Conservation (phyloP, 1,140 invertebrate genomes). For the Drosophila kanapiae region DNA sequence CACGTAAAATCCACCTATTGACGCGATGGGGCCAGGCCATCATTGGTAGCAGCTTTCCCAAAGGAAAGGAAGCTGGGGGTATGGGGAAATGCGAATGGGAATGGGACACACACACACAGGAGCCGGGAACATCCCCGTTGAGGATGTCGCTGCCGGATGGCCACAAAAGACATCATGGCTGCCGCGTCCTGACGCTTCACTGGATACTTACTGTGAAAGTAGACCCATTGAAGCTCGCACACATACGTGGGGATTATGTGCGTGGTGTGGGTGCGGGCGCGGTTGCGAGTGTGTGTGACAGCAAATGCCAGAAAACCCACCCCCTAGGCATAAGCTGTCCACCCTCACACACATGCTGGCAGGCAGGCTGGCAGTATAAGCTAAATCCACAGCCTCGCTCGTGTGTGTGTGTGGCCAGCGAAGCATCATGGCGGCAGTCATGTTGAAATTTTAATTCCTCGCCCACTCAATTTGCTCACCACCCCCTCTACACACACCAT, state of each 20-base stretch:
- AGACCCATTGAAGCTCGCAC: slow-evolving; percentile 72
- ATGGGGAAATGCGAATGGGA: not conserved
- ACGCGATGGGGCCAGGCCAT: slow-evolving; percentile 38
- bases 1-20: slow-evolving; percentile 49
- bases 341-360: slow-evolving; percentile 26
- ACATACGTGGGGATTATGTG: slow-evolving; percentile 36
- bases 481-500: not conserved
- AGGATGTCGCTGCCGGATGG: slow-evolving; percentile 67
- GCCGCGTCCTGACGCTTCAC: slow-evolving; percentile 79
- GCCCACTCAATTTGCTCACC: slow-evolving; percentile 76
- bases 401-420: slow-evolving; percentile 66
- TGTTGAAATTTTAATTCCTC: slow-evolving; percentile 83
- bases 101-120: slow-evolving; percentile 16
- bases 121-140: slow-evolving; percentile 58
- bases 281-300: slow-evolving; percentile 65
- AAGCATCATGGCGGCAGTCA: slow-evolving; percentile 79
- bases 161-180: slow-evolving; percentile 82
- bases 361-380: slow-evolving; percentile 11
- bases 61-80: not conserved
- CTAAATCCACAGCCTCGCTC: slow-evolving; percentile 15
- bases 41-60: slow-evolving; percentile 39
- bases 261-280: slow-evolving; percentile 19
- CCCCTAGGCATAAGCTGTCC: slow-evolving; percentile 44
- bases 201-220: slow-evolving; percentile 80
- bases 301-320: slow-evolving; percentile 78